A percentile compares a stretch with the other conserved stretches of the same genome.
Evolutionary conservation across 2,113 vertebrate species (phyloP).

Genomic region (Amphiprion ocellaris): DNA sequence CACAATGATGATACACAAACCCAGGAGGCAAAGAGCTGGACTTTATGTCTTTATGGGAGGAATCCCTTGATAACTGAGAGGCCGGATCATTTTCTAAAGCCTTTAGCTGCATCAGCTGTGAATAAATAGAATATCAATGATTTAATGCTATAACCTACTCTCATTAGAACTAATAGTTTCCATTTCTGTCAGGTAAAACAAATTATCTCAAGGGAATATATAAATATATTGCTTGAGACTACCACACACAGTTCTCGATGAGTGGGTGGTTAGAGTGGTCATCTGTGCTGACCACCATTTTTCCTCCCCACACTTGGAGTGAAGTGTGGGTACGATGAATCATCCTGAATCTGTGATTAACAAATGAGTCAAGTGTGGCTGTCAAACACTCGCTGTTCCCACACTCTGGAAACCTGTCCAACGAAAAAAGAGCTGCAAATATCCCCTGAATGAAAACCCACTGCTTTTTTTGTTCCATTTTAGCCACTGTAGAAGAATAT

Average conservation of each 20-base stretch:
- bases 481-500: neutral
- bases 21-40: slow-evolving; percentile 40
- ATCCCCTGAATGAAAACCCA: slow-evolving; percentile 2
- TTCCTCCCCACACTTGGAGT: slow-evolving; percentile 50
- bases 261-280: slow-evolving; percentile 61
- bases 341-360: slow-evolving; percentile 69
- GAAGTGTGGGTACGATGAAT: slow-evolving; percentile 67
- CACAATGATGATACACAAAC: slow-evolving; percentile 54
- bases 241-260: slow-evolving; percentile 19
- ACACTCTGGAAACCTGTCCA: slow-evolving; percentile 36
- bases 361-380: slow-evolving; percentile 50
- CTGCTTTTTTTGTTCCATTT: neutral
- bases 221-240: slow-evolving; percentile 8
- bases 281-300: slow-evolving; percentile 58
- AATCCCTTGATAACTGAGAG: slow-evolving; percentile 28
- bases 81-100: slow-evolving; percentile 9
- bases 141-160: neutral
- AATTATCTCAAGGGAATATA: too few species aligned
- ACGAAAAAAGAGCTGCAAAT: slow-evolving; percentile 23
- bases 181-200: neutral
- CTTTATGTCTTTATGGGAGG: slow-evolving; percentile 29
- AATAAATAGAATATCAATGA: neutral
- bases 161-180: neutral
- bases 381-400: slow-evolving; percentile 58
- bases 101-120: neutral